These are phyloP conservation scores for Chaetodon trifasciatus DNA, from an alignment of 2,797 vertebrate genomes.

Conservation along the genomic window DNA sequence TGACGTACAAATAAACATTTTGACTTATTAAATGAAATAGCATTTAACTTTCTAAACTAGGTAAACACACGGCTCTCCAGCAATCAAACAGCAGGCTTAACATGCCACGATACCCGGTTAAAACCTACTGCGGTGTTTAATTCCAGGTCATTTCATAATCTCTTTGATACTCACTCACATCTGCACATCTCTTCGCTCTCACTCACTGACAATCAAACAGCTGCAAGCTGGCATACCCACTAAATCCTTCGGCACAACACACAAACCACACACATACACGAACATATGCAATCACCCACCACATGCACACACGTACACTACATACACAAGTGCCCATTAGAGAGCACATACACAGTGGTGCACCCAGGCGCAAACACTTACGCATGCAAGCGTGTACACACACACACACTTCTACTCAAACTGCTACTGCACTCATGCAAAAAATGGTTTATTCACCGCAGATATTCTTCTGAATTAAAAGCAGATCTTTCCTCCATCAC, in stretches of 20 bases:
- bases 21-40: conserved; percentile 35
- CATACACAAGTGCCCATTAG: conserved; percentile 40
- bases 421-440: conserved; percentile 24
- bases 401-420: conserved; percentile 36
- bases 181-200: conserved; percentile 75
- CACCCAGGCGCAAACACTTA: conserved; percentile 16
- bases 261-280: conserved; percentile 34
- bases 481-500: conserved; percentile 14
- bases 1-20: conserved; percentile 49
- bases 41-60: conserved; percentile 20
- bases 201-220: conserved; percentile 82
- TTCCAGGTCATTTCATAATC: conserved; percentile 85
- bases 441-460: conserved; percentile 20
- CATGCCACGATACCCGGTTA: conserved; percentile 40
- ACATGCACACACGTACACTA: conserved; percentile 17
- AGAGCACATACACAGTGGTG: conserved; percentile 33
- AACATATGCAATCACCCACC: conserved; percentile 42
- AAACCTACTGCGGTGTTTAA: conserved; percentile 71
- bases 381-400: conserved; percentile 35
- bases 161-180: conserved; percentile 82
- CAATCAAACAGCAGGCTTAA: conserved; percentile 56
- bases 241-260: conserved; percentile 67
- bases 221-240: conserved; percentile 78
- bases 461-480: conserved; percentile 57
- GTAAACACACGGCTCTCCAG: conserved; percentile 28